phyloP scores from a whole-genome alignment of 2,797 vertebrate species.

The Gila robusta region DNA sequence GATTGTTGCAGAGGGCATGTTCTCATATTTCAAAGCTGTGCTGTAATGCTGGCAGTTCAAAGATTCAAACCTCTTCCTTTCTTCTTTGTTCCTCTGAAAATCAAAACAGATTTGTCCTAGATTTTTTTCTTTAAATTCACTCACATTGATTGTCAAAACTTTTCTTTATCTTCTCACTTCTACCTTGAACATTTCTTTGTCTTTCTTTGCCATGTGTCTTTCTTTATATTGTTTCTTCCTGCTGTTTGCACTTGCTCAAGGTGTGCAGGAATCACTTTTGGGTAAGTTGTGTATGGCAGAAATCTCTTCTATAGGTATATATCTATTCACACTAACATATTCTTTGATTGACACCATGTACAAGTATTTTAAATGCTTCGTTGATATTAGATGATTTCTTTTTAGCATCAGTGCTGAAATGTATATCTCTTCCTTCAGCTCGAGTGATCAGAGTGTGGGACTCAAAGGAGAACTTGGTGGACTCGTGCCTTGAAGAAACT shows the following conservation, averaged over 20 bases:
- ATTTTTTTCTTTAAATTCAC: background rate
- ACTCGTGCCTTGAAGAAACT: constrained; percentile 92
- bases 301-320: background rate
- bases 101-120: constrained; percentile 20
- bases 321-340: background rate
- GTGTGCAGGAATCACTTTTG: constrained; percentile 79
- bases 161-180: background rate
- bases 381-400: background rate
- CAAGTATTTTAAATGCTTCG: background rate
- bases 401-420: background rate
- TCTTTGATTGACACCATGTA: background rate
- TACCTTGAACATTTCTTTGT: background rate
- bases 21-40: background rate
- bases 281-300: constrained; percentile 71
- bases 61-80: background rate
- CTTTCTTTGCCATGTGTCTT: background rate
- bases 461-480: constrained; percentile 81
- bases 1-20: background rate
- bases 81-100: background rate
- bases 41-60: constrained; percentile 12
- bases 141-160: background rate
- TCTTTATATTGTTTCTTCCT: constrained; percentile 25
- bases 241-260: constrained; percentile 66
- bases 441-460: constrained; percentile 86
- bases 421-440: constrained; percentile 74